Evolutionary conservation across 2,113 vertebrate species (phyloP), one percentile per base, ranked within the genome.

Genomic region (Ceuthmochares aereus): DNA sequence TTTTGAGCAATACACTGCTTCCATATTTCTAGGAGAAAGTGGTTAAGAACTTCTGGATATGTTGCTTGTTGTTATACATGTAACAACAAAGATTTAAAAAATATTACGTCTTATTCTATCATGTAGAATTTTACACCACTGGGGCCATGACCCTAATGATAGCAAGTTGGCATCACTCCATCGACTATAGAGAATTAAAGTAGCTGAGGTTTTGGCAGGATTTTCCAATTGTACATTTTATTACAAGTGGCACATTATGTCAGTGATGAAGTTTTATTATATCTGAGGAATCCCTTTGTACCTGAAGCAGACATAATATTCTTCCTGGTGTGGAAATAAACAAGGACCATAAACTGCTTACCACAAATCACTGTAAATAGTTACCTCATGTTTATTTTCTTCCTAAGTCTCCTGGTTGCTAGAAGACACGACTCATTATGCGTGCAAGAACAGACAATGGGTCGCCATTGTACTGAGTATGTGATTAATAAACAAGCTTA

Each of bases 241-340:
- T 83, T 94, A 82, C 36, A 77, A 89, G 70, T 16, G 60, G 23
- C 40, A 42, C 10, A 2, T 87, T 68, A 75, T 45, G 43, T 37
- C 84, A 87, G 40, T 3, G 70, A 54, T 14, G 13, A 55, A 30
- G n/a, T 80, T 93, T 69, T 74, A 87, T 93, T 84, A 1, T 88
- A 72, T 54, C 87, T 52, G 91, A 84, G 60, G 91, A 96, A 95
- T 95, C 89, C 87, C 60, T 95, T 95, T 93, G 95, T 94, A 59
- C 89, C 55, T 10, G 9, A 70, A 84, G 70, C n/a, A 93, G 42
- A 74, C 1, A 29, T 75, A 94, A 83, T 70, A 32, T 75, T 90
- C 59, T 77, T 96, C 47, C 59, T 7, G 3, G 30, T 2, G 23
- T 77, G 59, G 67, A 88, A 95, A 78, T 83, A 94, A 93, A 93